A percentile compares a stretch with the other conserved stretches of the same genome.
phyloP scores from a whole-genome alignment of 2,113 vertebrate genomes.

The Orthonyx spaldingii region DNA sequence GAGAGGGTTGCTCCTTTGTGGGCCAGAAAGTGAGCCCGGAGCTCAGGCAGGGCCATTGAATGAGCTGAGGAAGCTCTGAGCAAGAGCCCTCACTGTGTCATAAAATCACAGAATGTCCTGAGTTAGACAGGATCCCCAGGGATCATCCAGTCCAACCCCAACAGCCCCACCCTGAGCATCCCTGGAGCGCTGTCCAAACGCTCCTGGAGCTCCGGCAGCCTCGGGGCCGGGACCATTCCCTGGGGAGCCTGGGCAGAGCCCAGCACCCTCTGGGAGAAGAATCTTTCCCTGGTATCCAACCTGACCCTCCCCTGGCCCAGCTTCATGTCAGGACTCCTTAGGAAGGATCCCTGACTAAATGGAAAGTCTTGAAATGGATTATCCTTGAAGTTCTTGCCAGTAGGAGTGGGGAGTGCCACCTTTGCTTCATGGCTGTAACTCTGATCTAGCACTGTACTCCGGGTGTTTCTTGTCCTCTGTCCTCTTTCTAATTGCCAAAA shows the following conservation, averaged over 20 bases:
- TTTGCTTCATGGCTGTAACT: not conserved
- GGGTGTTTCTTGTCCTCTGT: not conserved
- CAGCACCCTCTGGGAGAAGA: not conserved
- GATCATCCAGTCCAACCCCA: not conserved
- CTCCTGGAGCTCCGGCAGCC: not conserved
- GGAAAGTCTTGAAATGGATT: not conserved
- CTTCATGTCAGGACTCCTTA: not conserved
- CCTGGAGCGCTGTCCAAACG: rapidly evolving
- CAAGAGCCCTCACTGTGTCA: not conserved
- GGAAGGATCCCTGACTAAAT: not conserved
- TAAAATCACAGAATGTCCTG: not conserved
- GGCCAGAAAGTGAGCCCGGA: not conserved
- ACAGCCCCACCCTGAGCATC: not conserved
- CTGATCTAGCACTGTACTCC: not conserved
- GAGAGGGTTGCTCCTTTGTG: not conserved
- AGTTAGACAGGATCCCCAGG: rapidly evolving
- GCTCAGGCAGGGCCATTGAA: not conserved
- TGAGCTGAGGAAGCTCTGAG: not conserved
- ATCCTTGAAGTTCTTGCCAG: not conserved
- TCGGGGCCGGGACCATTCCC: not conserved
- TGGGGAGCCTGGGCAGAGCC: not conserved
- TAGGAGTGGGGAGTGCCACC: not conserved
- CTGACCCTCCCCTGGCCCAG: rapidly evolving
- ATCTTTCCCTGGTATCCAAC: rapidly evolving
- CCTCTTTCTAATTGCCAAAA: not conserved